Conservation (phyloP, 2,888 invertebrate species). For the Drosophila kanekoi region DNA sequence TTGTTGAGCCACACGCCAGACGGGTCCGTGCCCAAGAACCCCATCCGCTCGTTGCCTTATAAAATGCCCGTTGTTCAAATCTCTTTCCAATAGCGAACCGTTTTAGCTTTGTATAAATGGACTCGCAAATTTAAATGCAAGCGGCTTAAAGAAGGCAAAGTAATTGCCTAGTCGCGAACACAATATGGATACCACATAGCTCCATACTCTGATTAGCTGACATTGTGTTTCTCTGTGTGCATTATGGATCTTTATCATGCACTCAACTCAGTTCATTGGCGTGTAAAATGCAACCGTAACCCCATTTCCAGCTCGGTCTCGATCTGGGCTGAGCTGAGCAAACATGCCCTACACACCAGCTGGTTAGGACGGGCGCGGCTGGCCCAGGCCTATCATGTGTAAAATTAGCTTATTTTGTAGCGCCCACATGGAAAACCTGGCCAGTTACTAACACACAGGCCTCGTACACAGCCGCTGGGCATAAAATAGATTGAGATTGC, state of each 20-base stretch:
- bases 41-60: neutral
- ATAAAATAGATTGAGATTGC: slow-evolving; percentile 67
- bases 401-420: slow-evolving; percentile 76
- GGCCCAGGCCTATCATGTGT: slow-evolving; percentile 71
- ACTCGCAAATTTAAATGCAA: slow-evolving; percentile 34
- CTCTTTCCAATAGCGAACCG: slow-evolving; percentile 38
- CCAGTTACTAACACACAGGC: slow-evolving; percentile 36
- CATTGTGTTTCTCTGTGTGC: slow-evolving; percentile 35
- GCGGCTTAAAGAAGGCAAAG: slow-evolving; percentile 4
- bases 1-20: slow-evolving; percentile 26
- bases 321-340: slow-evolving; percentile 23
- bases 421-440: slow-evolving; percentile 44
- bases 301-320: slow-evolving; percentile 45
- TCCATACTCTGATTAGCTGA: slow-evolving; percentile 37
- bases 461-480: slow-evolving; percentile 36
- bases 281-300: slow-evolving; percentile 66
- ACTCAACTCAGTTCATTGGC: slow-evolving; percentile 47
- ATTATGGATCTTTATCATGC: slow-evolving; percentile 41
- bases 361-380: slow-evolving; percentile 1
- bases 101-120: slow-evolving; percentile 44
- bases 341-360: slow-evolving; percentile 25
- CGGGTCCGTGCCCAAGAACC: neutral
- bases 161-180: slow-evolving; percentile 21
- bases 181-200: slow-evolving; percentile 3
- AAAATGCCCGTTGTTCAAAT: slow-evolving; percentile 23